These are phyloP conservation scores for Scaptomyza tumidula DNA, from an alignment of 2,888 invertebrate genomes.

Conservation along the genomic window DNA sequence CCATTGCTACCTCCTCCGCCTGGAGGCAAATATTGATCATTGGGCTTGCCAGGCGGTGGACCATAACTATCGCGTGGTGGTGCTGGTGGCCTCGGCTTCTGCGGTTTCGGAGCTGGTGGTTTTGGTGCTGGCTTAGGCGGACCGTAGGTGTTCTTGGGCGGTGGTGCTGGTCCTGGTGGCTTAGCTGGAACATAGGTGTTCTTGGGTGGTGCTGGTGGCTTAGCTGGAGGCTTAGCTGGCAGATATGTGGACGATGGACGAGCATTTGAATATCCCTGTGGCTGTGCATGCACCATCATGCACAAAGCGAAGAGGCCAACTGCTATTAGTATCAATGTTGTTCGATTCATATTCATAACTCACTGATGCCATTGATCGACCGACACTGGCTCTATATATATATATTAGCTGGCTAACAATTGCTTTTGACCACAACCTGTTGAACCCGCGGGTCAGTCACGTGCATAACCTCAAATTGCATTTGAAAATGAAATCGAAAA, in stretches of 20 bases:
- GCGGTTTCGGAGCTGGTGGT: slow-evolving; percentile 28
- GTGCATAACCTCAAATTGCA: slow-evolving; percentile 46
- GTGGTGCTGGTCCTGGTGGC: slow-evolving; percentile 31
- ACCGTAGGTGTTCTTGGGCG: slow-evolving; percentile 51
- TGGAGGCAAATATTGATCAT: slow-evolving; percentile 66
- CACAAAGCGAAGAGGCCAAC: slow-evolving; percentile 27
- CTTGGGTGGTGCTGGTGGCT: slow-evolving; percentile 22
- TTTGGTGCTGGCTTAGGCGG: slow-evolving; percentile 33
- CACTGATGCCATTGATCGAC: slow-evolving; percentile 28
- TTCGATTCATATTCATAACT: slow-evolving; percentile 44
- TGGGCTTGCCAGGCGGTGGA: slow-evolving; percentile 45
- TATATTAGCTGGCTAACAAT: slow-evolving; percentile 28
- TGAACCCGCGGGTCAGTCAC: slow-evolving; percentile 53
- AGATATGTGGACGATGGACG: slow-evolving; percentile 52
- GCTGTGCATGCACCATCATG: slow-evolving; percentile 40
- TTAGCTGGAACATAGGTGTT: slow-evolving; percentile 52
- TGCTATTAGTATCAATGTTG: slow-evolving; percentile 25
- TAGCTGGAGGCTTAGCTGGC: slow-evolving; percentile 44
- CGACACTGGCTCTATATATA: slow-evolving; percentile 57
- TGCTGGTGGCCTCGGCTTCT: too few relatives aligned
- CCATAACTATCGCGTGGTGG: too few relatives aligned
- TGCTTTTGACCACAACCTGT: slow-evolving; percentile 58
- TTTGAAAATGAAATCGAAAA: slow-evolving; percentile 34
- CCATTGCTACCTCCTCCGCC: slow-evolving; percentile 45
- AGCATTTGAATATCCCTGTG: slow-evolving; percentile 75